These are phyloP conservation scores for Ditula angustiorana DNA, from an alignment of 2,888 invertebrate genomes.

Conservation along the genomic window DNA sequence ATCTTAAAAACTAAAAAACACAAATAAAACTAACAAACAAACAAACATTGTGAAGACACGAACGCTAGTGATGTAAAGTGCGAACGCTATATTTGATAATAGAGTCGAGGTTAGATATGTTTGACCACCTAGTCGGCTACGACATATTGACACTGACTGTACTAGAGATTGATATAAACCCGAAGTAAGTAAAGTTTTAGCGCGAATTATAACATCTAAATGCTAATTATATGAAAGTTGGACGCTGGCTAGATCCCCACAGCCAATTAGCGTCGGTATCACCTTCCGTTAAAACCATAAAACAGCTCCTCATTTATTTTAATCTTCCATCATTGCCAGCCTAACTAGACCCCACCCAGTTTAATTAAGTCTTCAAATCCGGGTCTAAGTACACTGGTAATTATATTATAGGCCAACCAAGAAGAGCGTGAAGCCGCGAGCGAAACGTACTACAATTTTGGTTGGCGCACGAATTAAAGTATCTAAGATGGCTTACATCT, in stretches of 20 bases:
- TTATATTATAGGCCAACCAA: constrained; percentile 50
- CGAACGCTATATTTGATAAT: too few species aligned
- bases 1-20: too few species aligned
- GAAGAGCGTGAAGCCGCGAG: constrained; percentile 64
- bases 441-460: constrained; percentile 43
- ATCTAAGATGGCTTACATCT: constrained; percentile 49
- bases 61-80: too few species aligned
- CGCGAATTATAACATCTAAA: constrained; percentile 19
- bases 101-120: too few species aligned
- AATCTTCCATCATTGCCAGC: constrained; percentile 36
- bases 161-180: too few species aligned
- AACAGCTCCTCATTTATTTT: constrained; percentile 28
- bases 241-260: not conserved
- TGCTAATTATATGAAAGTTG: constrained; percentile 34
- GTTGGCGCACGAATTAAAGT: constrained; percentile 40
- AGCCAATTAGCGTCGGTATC: constrained; percentile 32
- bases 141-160: too few species aligned
- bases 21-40: too few species aligned
- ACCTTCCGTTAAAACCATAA: constrained; percentile 38
- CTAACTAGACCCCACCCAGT: constrained; percentile 1
- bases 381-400: constrained; percentile 22
- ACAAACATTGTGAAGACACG: too few species aligned
- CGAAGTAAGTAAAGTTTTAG: constrained; percentile 5
- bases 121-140: too few species aligned
- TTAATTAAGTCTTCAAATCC: constrained; percentile 7